Evolutionary conservation across 2,888 invertebrate genomes (phyloP).

Genomic region (Agrochola lota): DNA sequence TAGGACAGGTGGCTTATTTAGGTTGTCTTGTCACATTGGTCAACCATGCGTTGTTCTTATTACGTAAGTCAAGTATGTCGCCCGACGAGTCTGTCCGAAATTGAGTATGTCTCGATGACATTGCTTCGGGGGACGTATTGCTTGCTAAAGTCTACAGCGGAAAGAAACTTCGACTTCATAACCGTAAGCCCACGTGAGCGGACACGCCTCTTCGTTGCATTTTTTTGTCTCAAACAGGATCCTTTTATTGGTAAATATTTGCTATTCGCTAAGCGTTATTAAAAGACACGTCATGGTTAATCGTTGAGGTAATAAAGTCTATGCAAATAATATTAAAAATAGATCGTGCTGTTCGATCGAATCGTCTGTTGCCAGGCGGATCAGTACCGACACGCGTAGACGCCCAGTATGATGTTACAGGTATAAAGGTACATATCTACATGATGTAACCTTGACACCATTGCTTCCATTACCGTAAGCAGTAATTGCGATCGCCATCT

Average conservation of each 20-base stretch:
- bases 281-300: conserved; percentile 64
- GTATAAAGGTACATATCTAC: conserved; percentile 16
- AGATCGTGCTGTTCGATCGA: conserved; percentile 77
- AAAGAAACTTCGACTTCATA: conserved; percentile 44
- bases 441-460: conserved; percentile 81
- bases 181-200: conserved; percentile 1
- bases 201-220: conserved; percentile 12
- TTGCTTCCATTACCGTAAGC: conserved; percentile 77
- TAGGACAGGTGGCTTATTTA: conserved; percentile 32
- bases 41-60: conserved; percentile 70
- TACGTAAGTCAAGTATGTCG: conserved; percentile 75
- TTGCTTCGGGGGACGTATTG: conserved; percentile 40
- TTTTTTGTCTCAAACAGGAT: conserved; percentile 36
- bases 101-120: conserved; percentile 49
- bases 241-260: conserved; percentile 55
- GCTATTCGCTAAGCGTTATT: conserved; percentile 45
- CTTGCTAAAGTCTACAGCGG: conserved; percentile 6
- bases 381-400: conserved; percentile 9
- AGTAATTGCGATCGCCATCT: conserved; percentile 78
- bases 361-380: conserved; percentile 72
- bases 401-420: conserved; percentile 16
- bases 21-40: conserved; percentile 71
- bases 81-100: conserved; percentile 49
- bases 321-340: conserved; percentile 71
- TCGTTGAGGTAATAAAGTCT: conserved; percentile 63